Conservation (phyloP, 2,113 vertebrate species). For the Aramus guarauna region DNA sequence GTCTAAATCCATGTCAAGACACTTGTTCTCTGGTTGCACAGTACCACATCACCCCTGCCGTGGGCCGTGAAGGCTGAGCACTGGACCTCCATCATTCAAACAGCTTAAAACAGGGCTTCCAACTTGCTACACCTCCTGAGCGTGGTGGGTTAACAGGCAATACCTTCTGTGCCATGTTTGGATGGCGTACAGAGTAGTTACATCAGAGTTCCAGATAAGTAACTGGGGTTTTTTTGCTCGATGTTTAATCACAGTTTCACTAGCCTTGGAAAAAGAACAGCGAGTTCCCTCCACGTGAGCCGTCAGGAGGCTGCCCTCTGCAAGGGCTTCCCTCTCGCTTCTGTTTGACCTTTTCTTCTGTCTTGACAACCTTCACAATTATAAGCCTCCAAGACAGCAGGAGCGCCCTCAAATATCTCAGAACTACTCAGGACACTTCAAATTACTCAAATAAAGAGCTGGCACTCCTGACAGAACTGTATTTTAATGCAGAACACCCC, state of each 20-base stretch:
- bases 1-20: not conserved
- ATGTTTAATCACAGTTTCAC: not conserved
- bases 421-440: not conserved
- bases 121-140: not conserved
- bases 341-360: not conserved
- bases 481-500: not conserved
- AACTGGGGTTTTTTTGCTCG: not conserved
- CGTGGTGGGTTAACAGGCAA: accelerated
- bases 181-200: not conserved
- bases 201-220: not conserved
- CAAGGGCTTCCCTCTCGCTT: not conserved
- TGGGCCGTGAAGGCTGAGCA: not conserved
- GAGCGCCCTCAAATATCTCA: not conserved
- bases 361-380: not conserved
- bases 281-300: not conserved
- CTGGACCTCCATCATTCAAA: not conserved
- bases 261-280: not conserved
- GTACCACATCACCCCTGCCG: not conserved
- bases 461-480: not conserved
- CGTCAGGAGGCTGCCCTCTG: not conserved
- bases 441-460: not conserved
- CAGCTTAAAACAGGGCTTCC: not conserved
- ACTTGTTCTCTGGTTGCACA: not conserved
- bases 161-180: not conserved
- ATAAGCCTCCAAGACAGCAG: not conserved